Percentiles rank a stretch among this genome's conserved stretches.
Conservation (phyloP, 2,113 vertebrate species). For the Sula dactylatra region DNA sequence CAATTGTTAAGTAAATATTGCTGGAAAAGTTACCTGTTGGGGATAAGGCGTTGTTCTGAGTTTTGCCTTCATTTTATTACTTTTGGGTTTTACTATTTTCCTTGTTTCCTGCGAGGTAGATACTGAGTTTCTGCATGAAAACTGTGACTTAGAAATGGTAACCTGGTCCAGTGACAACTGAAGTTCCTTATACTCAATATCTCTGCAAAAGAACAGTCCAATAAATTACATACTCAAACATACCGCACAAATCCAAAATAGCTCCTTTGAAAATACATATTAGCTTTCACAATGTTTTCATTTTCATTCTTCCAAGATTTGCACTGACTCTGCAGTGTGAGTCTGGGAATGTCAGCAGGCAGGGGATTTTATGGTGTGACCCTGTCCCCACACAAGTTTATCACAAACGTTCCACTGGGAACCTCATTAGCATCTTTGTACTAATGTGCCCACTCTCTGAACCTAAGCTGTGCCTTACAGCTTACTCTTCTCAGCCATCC, state of each 20-base stretch:
- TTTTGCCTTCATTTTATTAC: conserved; percentile 82
- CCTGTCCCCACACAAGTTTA: rapidly evolving
- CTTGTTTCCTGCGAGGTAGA: conserved; percentile 83
- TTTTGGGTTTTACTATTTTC: conserved; percentile 85
- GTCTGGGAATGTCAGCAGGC: background rate
- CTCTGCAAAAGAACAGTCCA: conserved; percentile 74
- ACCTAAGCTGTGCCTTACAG: background rate
- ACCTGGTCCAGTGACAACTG: conserved; percentile 90
- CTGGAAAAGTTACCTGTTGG: conserved; percentile 76
- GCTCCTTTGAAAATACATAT: background rate
- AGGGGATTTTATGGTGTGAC: background rate
- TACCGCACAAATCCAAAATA: background rate
- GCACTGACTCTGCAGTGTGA: background rate
- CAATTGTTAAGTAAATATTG: background rate
- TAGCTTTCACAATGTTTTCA: background rate
- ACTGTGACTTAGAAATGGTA: conserved; percentile 73
- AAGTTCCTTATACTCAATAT: conserved; percentile 88
- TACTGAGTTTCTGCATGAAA: conserved; percentile 79
- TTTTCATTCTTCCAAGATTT: background rate
- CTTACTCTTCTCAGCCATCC: background rate
- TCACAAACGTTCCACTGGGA: background rate
- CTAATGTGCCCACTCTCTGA: background rate
- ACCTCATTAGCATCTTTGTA: background rate
- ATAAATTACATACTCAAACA: background rate
- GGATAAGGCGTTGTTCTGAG: conserved; percentile 84